phyloP scores from a whole-genome alignment of 2,113 vertebrate species.

The Dissostichus mawsoni region DNA sequence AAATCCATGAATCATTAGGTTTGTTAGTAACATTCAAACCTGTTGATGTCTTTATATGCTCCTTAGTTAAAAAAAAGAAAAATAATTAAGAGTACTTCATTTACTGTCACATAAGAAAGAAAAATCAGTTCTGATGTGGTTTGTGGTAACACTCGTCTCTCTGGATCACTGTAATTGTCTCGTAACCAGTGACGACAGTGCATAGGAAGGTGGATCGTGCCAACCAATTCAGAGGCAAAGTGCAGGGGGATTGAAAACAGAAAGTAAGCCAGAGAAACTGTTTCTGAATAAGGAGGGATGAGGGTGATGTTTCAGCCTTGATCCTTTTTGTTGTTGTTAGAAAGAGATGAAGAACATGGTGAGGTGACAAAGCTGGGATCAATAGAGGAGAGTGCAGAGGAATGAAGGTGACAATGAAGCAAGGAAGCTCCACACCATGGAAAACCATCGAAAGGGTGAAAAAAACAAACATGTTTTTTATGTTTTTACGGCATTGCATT shows the following conservation, averaged over 20 bases:
- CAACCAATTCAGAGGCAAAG: constrained; percentile 51
- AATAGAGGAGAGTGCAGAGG: constrained; percentile 9
- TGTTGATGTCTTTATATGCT: not conserved
- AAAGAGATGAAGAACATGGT: constrained; percentile 27
- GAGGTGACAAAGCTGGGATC: constrained; percentile 33
- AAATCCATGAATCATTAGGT: not conserved
- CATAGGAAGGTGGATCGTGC: constrained; percentile 39
- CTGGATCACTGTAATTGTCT: constrained; percentile 30
- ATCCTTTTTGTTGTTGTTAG: constrained; percentile 5
- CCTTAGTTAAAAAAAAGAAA: too few relatives aligned
- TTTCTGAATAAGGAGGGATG: not conserved
- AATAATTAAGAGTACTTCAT: not conserved
- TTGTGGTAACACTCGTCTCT: not conserved
- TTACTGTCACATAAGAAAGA: not conserved
- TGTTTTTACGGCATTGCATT: not conserved
- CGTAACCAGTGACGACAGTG: constrained; percentile 40
- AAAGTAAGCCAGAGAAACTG: constrained; percentile 7
- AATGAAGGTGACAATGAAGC: not conserved
- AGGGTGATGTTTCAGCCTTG: too few relatives aligned
- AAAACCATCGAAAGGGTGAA: constrained; percentile 4
- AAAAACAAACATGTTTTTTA: not conserved
- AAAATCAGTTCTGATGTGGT: not conserved
- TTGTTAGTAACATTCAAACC: not conserved
- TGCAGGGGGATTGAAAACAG: constrained; percentile 39
- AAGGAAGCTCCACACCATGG: constrained; percentile 16